Conservation (phyloP, 2,797 vertebrate genomes). For the Sebastes kiyomatsui region DNA sequence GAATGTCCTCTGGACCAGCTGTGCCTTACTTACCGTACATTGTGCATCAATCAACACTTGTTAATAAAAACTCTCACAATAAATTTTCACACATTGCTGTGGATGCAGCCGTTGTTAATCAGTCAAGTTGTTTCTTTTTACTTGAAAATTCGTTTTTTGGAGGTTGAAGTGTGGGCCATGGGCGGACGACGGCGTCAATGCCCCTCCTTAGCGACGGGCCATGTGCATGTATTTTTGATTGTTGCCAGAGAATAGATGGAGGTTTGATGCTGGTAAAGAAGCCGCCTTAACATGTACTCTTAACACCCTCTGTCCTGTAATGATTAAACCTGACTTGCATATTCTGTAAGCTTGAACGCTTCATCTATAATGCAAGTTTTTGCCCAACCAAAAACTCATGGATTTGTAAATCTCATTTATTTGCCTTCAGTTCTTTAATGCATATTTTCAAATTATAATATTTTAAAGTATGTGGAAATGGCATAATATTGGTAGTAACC, state of each 20-base stretch:
- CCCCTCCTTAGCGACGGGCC: neutral
- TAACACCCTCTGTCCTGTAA: neutral
- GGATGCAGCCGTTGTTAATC: no score
- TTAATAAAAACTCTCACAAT: neutral
- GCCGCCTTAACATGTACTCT: neutral
- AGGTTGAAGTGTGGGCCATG: neutral
- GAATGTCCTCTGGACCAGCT: neutral
- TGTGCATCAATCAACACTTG: neutral
- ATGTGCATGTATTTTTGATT: conserved; percentile 1
- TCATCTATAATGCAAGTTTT: neutral
- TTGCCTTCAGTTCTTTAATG: neutral
- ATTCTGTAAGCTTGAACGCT: neutral
- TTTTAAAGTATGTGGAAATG: neutral
- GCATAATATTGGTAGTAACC: neutral
- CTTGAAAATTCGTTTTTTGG: neutral
- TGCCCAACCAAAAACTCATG: neutral
- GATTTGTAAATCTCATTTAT: neutral
- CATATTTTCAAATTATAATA: neutral
- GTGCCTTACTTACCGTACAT: neutral
- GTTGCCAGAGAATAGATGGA: neutral
- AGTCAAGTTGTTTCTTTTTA: neutral
- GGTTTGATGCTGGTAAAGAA: neutral
- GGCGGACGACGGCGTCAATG: no score
- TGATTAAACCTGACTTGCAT: neutral
- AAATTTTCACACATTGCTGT: neutral